A percentile compares a stretch with the other conserved stretches of the same genome.
Evolutionary conservation across 2,888 invertebrate species (phyloP).

Genomic region (Pseudanteris insignis): DNA sequence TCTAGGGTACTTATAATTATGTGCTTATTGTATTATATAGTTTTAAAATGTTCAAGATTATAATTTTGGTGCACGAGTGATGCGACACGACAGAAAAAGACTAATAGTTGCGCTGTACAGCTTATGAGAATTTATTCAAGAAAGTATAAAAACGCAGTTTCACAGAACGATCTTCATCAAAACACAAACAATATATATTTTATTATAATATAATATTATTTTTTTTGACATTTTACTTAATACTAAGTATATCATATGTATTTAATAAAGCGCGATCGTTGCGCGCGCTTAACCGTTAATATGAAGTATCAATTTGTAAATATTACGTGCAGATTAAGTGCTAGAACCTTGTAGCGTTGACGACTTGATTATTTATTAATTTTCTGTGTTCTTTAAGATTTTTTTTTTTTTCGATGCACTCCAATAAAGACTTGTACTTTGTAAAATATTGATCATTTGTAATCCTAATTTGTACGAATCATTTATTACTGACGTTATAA

Average conservation of each 20-base stretch:
- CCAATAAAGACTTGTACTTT: slow-evolving; percentile 8
- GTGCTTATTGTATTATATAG: slow-evolving; percentile 63
- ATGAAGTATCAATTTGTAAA: slow-evolving; percentile 42
- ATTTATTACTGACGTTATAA: no score
- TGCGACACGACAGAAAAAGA: slow-evolving; percentile 11
- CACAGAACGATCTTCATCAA: slow-evolving; percentile 56
- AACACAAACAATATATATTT: slow-evolving; percentile 46
- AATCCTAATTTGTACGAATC: no score
- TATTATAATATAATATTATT: slow-evolving; percentile 38
- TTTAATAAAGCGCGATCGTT: slow-evolving; percentile 32
- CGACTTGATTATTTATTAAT: no score
- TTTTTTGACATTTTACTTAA: slow-evolving; percentile 43
- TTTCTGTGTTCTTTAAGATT: no score
- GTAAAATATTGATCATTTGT: no score
- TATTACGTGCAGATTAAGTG: slow-evolving; percentile 45
- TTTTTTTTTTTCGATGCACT: slow-evolving; percentile 11
- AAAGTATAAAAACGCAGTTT: slow-evolving; percentile 44
- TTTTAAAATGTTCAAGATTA: slow-evolving; percentile 57
- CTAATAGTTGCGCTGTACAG: slow-evolving; percentile 56
- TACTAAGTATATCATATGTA: slow-evolving; percentile 36
- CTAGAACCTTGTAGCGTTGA: slow-evolving; percentile 36
- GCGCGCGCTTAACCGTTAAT: slow-evolving; percentile 17
- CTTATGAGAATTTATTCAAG: slow-evolving; percentile 50
- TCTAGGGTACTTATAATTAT: slow-evolving; percentile 61
- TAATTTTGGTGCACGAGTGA: slow-evolving; percentile 50